phyloP scores from a whole-genome alignment of 64 coral and sea anemone species.

The Dendrophyllia cribrosa region DNA sequence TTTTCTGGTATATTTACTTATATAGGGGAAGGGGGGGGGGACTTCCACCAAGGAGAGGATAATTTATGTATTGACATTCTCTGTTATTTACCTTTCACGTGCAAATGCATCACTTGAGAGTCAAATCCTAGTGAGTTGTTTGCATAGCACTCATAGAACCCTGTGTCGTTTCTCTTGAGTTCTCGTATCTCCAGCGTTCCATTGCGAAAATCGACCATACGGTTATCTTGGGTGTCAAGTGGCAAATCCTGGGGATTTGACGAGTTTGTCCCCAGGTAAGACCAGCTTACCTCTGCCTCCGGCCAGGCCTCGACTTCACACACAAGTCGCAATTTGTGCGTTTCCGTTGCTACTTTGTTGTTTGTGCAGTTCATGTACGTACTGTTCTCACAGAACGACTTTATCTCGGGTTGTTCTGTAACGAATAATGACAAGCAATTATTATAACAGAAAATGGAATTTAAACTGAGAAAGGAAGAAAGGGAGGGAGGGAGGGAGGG shows the following conservation, averaged over 20 bases:
- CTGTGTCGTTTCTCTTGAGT: conserved; percentile 54
- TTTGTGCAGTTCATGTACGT: conserved; percentile 17
- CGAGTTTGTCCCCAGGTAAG: not conserved
- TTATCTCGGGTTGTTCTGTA: conserved; percentile 70
- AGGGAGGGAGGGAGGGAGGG: not conserved
- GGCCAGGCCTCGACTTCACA: conserved; percentile 71
- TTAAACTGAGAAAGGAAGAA: not conserved
- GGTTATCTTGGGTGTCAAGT: not conserved
- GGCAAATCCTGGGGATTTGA: not conserved
- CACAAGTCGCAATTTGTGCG: not conserved
- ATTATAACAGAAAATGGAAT: not conserved
- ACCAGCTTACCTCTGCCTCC: conserved; percentile 50
- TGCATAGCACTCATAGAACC: conserved; percentile 56
- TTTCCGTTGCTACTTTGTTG: conserved; percentile 44
- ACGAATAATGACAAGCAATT: not conserved
- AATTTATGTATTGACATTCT: not conserved
- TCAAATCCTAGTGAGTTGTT: conserved; percentile 52
- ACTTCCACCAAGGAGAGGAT: too few species aligned
- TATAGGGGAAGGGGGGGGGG: too few species aligned
- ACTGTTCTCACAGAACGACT: conserved; percentile 56
- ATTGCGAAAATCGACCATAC: conserved; percentile 61
- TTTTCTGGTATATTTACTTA: too few species aligned
- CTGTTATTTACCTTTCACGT: conserved; percentile 72
- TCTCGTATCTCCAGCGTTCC: conserved; percentile 60
- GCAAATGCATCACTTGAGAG: conserved; percentile 6